These are phyloP conservation scores for Gyrodactylus salaris DNA, from an alignment of 1,140 invertebrate species.

Conservation along the genomic window DNA sequence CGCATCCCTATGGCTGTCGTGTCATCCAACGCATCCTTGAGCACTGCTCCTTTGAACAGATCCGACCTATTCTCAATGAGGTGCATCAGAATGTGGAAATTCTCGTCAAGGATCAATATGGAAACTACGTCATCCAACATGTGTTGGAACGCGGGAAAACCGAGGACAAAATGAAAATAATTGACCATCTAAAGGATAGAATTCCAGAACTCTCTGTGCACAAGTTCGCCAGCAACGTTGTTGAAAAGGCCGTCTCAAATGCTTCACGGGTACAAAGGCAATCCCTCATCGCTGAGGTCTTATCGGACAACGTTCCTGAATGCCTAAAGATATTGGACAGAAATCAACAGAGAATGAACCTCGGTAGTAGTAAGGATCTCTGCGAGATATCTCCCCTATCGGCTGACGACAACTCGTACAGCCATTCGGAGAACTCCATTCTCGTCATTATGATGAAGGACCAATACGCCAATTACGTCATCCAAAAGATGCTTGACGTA, in stretches of 20 bases:
- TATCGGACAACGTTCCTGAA: constrained; percentile 1
- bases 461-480: constrained; percentile 95
- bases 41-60: constrained; percentile 83
- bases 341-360: background rate
- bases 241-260: constrained; percentile 22
- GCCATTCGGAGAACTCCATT: too few species aligned
- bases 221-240: constrained; percentile 49
- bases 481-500: constrained; percentile 99
- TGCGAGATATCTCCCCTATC: background rate
- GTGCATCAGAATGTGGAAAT: constrained; percentile 71
- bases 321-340: background rate
- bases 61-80: constrained; percentile 61
- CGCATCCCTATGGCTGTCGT: constrained; percentile 90
- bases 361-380: background rate
- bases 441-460: constrained; percentile 64
- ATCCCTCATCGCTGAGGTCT: constrained; percentile 20
- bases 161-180: constrained; percentile 75
- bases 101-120: constrained; percentile 93
- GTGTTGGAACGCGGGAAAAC: constrained; percentile 34
- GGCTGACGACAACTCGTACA: background rate
- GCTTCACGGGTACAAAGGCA: constrained; percentile 17
- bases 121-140: constrained; percentile 76
- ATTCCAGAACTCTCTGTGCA: constrained; percentile 76
- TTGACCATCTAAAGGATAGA: constrained; percentile 58
- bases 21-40: constrained; percentile 96